Conservation (phyloP, 2,888 invertebrate species). For the Hydraecia micacea region DNA sequence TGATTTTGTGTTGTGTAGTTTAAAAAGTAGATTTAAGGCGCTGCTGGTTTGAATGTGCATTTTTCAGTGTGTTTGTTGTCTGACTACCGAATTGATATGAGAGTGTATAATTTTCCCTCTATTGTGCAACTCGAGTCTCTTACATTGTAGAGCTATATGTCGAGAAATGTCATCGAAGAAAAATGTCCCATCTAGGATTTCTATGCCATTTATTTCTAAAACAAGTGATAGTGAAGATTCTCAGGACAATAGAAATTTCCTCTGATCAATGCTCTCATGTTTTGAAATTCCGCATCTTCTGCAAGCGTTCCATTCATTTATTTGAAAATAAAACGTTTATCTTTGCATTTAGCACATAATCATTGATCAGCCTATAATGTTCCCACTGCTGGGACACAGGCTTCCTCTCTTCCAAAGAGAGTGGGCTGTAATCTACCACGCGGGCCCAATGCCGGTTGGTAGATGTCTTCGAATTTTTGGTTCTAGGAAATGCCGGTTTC, state of each 20-base stretch:
- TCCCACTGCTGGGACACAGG: not conserved
- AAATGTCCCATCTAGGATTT: not conserved
- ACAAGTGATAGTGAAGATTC: slow-evolving; percentile 1
- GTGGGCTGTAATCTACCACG: not conserved
- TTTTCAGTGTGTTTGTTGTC: not conserved
- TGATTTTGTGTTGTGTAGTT: slow-evolving; percentile 25
- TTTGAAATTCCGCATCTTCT: slow-evolving; percentile 4
- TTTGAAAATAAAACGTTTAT: slow-evolving; percentile 1
- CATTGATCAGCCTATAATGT: not conserved
- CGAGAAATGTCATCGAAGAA: not conserved
- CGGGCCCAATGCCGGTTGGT: not conserved
- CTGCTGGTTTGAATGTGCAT: not conserved
- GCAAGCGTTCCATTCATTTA: not conserved
- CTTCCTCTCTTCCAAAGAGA: not conserved
- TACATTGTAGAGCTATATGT: not conserved
- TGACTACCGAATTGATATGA: not conserved
- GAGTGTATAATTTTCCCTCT: too few relatives aligned
- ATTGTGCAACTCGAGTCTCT: not conserved
- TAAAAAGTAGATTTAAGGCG: not conserved
- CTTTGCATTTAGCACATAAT: not conserved
- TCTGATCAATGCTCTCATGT: slow-evolving; percentile 12
- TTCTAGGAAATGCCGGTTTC: not conserved
- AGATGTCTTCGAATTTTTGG: not conserved
- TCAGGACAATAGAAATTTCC: slow-evolving; percentile 10
- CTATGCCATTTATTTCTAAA: slow-evolving; percentile 17